These are phyloP conservation scores for Carassius auratus DNA, from an alignment of 2,113 vertebrate genomes.

Conservation along the genomic window DNA sequence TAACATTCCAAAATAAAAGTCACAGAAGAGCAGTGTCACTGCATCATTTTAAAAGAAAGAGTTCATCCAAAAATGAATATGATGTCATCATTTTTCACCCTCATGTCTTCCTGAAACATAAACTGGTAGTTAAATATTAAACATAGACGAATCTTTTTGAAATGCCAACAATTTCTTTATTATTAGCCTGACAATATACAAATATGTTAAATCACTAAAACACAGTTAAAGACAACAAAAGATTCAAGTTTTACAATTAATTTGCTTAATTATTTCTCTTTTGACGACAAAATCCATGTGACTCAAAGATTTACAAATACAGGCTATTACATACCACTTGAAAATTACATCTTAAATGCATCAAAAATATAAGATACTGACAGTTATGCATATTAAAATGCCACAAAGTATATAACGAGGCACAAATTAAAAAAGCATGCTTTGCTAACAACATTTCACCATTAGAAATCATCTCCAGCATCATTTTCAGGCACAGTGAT, in stretches of 20 bases:
- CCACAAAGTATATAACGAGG: not conserved
- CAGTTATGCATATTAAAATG: not conserved
- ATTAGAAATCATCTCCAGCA: too few species aligned
- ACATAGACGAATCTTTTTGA: too few species aligned
- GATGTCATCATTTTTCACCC: not conserved
- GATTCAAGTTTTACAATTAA: not conserved
- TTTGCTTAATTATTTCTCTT: not conserved
- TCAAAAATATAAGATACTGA: too few species aligned
- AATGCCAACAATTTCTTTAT: not conserved
- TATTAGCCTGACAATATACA: not conserved
- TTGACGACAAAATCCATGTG: not conserved
- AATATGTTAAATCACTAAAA: not conserved
- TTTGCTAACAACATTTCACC: not conserved
- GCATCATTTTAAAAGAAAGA: not conserved
- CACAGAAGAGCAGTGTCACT: not conserved
- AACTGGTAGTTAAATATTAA: too few species aligned
- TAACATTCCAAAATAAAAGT: not conserved
- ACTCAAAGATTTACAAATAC: not conserved
- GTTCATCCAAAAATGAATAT: not conserved
- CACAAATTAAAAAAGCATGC: not conserved
- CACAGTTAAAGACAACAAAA: not conserved
- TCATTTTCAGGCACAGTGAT: conserved; percentile 45
- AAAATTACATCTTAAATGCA: not conserved
- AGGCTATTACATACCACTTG: not conserved
- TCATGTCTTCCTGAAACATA: not conserved